phyloP scores from a whole-genome alignment of 1,140 invertebrate species.

The Ceratosolen solmsi region DNA sequence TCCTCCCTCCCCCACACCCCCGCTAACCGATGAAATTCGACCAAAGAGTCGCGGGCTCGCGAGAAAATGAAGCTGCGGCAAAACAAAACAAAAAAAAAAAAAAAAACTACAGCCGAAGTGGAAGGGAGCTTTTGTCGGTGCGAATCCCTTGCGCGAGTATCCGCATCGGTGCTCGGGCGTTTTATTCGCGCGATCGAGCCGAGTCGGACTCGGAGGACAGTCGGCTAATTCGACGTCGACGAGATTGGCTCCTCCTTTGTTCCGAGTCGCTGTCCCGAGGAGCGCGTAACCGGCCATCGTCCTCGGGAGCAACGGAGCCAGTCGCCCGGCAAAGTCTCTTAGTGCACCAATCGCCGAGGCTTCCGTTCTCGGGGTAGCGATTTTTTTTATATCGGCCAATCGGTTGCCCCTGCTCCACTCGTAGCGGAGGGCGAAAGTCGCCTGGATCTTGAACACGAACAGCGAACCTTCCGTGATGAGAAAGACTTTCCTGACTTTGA shows the following conservation, averaged over 20 bases:
- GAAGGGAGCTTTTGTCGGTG: not conserved
- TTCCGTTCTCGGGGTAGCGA: not conserved
- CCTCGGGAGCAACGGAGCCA: not conserved
- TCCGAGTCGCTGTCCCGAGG: conserved; percentile 8
- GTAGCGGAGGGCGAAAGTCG: too few relatives aligned
- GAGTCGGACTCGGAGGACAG: not conserved
- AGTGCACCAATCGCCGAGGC: not conserved
- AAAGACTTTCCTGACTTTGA: too few relatives aligned
- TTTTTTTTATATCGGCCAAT: not conserved
- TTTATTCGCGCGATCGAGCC: not conserved
- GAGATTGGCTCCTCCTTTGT: conserved; percentile 49
- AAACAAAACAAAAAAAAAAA: too few relatives aligned
- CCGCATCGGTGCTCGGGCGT: not conserved
- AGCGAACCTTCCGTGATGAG: too few relatives aligned
- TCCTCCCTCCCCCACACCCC: too few relatives aligned
- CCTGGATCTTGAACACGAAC: too few relatives aligned
- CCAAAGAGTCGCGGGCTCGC: too few relatives aligned
- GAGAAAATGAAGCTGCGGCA: too few relatives aligned
- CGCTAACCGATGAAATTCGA: too few relatives aligned
- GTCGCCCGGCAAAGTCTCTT: not conserved
- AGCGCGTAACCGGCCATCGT: conserved; percentile 3
- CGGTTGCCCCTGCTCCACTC: not conserved
- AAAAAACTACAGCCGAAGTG: too few relatives aligned
- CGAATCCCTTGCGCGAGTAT: not conserved
- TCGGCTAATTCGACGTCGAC: conserved; percentile 26